Base-by-base conservation (phyloP, 1,140 invertebrate genomes). In the Nephotettix cincticeps region DNA sequence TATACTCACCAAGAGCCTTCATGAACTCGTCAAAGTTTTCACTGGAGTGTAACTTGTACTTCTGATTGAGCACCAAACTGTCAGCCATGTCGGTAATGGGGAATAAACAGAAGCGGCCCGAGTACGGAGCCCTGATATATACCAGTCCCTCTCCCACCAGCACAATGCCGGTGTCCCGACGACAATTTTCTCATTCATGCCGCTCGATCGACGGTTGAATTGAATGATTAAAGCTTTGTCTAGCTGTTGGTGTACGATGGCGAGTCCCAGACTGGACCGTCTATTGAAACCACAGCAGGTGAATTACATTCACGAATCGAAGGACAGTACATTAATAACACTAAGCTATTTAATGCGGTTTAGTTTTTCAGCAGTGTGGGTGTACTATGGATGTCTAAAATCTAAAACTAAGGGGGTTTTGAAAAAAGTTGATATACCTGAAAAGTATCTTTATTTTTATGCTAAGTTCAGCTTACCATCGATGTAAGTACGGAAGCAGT, bases 1-100 rank as follows among this genome's bases (percentile, higher is more conserved):
- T 40, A 17, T 66, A 69, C 67, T 69, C 28, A 69, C 93, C 94
- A 93, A 74, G 19, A 14, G 73, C 86, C 83, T 94, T 94, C 91
- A 96, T 90, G 81, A 90, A 93, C 58, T 94, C 93, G 76, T 95
- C 93, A 78, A 95, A 96, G 77, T 94, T 93, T 68, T 95, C 92
- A 68, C 89, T 91, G 51, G 84, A 84, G 72, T 80, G 77, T 74
- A 94, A 86, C 80, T 92, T 92, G 87, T 91, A 95, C 79, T 89
- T 90, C 45, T 69, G 23, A 40, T 69, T 69, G 27, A 69, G 28
- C 43, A 69, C 67, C 14, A 69, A 28, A 1, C 43, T 40, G 43
- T 36, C 32, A 6, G 43, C 67, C 67, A 69, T 69, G 29, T 65
- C 19, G 29, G 36, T 9, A 23, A 65, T 2, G 11, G 27, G 14